Base-by-base conservation (phyloP, 2,113 vertebrate species). In the Trichomycterus rosablanca region DNA sequence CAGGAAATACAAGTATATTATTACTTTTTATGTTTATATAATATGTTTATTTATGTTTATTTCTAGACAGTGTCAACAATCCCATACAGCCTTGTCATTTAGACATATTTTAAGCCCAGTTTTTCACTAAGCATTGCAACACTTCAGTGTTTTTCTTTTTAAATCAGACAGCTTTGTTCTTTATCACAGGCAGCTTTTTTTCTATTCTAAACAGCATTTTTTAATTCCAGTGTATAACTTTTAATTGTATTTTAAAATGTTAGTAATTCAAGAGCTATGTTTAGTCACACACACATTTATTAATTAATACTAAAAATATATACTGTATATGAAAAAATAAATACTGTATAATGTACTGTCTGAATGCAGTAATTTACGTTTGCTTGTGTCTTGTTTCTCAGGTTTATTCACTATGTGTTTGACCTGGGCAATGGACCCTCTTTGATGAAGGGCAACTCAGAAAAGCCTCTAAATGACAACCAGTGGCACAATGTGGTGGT, bases 401-500 rank as follows among this genome's bases (percentile, higher is more conserved):
- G 94, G 77, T 96, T 89, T 56, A 86, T 97, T 74, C 93, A 97
- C 79, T 97, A 95, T 6, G 91, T 95, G 46, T 95, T 97, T 39
- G 92, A 97, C 80, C 84, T 97, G 30, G 94, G 93, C 16, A 96
- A 97, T 5, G 93, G 93, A 14, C 92, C 93, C 0, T 94, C 92
- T 2, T 81, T 97, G 50, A 97, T 97, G 92, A 96, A 97, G 85
- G 93, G 93, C 37, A 97, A 96, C 83, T 95, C 93, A 0, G 93
- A 95, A 80, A 92, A 92, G 67, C 89, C 88, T 0, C 87, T 97
- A 55, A 94, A 93, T 40, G 94, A 97, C 82, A 95, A 96, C 80
- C 93, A 95, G 74, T 97, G 94, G 94, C 94, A 97, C 87, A 93
- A 93, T 3, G 93, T 96, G 80, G 86, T 93, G 77, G 91, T 97